Base-by-base conservation (phyloP, 2,888 invertebrate species). In the Pecten maximus region DNA sequence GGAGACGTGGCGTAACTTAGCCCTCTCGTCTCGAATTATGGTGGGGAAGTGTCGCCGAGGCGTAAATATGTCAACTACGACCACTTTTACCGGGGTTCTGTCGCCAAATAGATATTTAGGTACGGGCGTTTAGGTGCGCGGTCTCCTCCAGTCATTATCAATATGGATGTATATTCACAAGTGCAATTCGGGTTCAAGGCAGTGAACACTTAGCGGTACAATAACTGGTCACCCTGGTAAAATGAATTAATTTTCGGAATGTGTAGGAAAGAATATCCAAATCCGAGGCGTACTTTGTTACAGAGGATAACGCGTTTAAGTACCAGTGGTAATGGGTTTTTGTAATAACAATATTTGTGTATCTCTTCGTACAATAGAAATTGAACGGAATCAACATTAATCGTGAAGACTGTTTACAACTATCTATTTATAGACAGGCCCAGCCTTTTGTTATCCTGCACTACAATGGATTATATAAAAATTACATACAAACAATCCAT, bases 1-100 rank as follows among this genome's bases (percentile, higher is more conserved):
- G 35, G 28, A 2, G 35, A 74, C 74, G 23, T 74, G 88, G 87
- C 88, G 74, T 90, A 90, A 88, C 88, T 90, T 54, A 87, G 74
- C 19, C n/a, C 15, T 40, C 54, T 35, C 23, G 88, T 90, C 74
- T 44, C 60, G 40, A 28, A 87, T 90, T 88, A 90, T 90, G 60
- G 87, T 88, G 40, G 12, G 40, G 40, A 90, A 90, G 90, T 90
- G 90, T 90, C 87, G 48, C 60, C 74, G 44, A 35, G 40, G n/a
- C 40, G 44, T 90, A 90, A 90, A 90, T 28, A 40, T 88, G 88
- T 88, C 90, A 90, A 35, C 28, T 35, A 74, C 28, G 74, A 16
- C 74, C 74, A 74, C 28, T 74, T 28, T 74, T 15, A 74, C 74
- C 74, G 74, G 74, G 74, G 28, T 74, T 74, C 74, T 74, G 74